Evolutionary conservation across 1,140 invertebrate genomes (phyloP).

Genomic region (Brachionus angularis): DNA sequence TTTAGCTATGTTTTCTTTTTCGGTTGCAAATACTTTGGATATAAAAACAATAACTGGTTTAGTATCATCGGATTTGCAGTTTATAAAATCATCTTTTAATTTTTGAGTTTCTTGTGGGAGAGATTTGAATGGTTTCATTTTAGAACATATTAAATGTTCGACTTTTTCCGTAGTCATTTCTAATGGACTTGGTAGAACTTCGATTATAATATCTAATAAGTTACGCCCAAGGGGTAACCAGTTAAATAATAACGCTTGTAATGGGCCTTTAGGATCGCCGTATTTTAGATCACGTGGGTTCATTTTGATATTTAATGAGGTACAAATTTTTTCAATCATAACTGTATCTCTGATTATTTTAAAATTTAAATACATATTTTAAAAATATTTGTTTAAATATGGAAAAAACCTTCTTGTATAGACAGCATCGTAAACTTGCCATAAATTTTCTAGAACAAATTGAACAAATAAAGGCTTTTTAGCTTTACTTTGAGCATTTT

Average conservation of each 20-base stretch:
- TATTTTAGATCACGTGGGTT: conserved; percentile 40
- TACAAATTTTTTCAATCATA: conserved; percentile 38
- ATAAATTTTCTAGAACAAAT: conserved; percentile 87
- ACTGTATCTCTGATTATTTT: not conserved
- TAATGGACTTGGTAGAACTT: conserved; percentile 74
- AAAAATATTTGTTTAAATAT: not conserved
- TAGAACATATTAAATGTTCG: conserved; percentile 69
- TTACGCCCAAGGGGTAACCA: conserved; percentile 43
- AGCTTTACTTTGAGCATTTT: conserved; percentile 83
- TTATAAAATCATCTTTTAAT: conserved; percentile 64
- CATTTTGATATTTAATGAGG: conserved; percentile 33
- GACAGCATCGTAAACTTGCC: conserved; percentile 57
- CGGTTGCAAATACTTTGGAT: conserved; percentile 82
- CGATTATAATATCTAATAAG: conserved; percentile 65
- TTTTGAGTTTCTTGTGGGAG: conserved; percentile 68
- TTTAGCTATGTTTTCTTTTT: conserved; percentile 49
- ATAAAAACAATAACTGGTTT: conserved; percentile 80
- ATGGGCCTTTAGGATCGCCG: conserved; percentile 23
- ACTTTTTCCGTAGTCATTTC: conserved; percentile 72
- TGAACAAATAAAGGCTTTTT: conserved; percentile 95
- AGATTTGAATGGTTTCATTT: conserved; percentile 66
- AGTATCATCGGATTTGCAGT: conserved; percentile 65
- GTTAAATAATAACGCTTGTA: conserved; percentile 27
- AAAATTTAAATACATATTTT: not conserved
- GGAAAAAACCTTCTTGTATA: not conserved